phyloP scores from a whole-genome alignment of 2,888 invertebrate genomes.

The Idaea aversata region DNA sequence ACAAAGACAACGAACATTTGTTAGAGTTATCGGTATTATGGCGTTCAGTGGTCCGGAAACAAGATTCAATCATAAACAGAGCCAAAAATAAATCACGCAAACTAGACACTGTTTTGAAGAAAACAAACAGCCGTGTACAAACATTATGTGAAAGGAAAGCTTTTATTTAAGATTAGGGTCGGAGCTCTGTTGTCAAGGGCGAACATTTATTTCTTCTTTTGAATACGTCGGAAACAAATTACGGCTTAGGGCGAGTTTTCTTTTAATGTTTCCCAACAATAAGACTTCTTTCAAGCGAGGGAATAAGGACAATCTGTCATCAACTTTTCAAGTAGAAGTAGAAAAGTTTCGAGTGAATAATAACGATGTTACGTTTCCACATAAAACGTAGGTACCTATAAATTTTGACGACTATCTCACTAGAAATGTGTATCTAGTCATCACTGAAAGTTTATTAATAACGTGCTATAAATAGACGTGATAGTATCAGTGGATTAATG shows the following conservation, averaged over 20 bases:
- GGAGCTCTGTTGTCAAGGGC: slow-evolving; percentile 24
- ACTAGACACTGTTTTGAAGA: slow-evolving; percentile 17
- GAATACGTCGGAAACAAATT: not conserved
- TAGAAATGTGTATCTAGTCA: slow-evolving; percentile 4
- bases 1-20: not conserved
- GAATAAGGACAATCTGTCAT: not conserved
- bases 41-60: slow-evolving; percentile 13
- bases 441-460: slow-evolving; percentile 8
- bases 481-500: slow-evolving; percentile 19
- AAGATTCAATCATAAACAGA: slow-evolving; percentile 18
- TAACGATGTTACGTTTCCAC: not conserved
- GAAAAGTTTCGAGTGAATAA: not conserved
- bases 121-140: slow-evolving; percentile 19
- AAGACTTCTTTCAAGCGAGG: not conserved
- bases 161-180: slow-evolving; percentile 17
- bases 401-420: not conserved
- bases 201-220: slow-evolving; percentile 6
- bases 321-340: not conserved
- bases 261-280: not conserved
- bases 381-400: not conserved
- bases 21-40: slow-evolving; percentile 10
- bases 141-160: slow-evolving; percentile 18
- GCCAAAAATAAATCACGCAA: slow-evolving; percentile 14
- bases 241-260: not conserved
- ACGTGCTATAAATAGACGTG: slow-evolving; percentile 28